These are phyloP conservation scores for Smutsia temminckii DNA, from an alignment of 2,797 vertebrate species.

Conservation along the genomic window DNA sequence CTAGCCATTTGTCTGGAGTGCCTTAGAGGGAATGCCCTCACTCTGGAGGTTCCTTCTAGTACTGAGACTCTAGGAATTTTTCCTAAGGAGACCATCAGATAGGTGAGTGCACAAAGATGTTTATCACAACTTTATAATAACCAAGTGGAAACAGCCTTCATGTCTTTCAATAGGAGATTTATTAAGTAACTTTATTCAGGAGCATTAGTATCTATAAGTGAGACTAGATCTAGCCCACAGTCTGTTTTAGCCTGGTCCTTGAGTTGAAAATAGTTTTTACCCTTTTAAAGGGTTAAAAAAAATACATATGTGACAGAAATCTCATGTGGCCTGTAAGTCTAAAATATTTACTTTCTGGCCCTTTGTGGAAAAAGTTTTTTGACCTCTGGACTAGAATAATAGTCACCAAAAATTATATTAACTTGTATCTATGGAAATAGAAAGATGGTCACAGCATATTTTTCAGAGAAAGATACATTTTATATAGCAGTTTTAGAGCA, in stretches of 20 bases:
- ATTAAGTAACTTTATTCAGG: neutral
- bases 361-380: neutral
- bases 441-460: neutral
- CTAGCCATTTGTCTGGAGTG: neutral
- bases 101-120: neutral
- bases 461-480: slow-evolving; percentile 14
- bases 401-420: neutral
- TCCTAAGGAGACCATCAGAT: neutral
- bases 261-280: neutral
- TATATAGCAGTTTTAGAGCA: neutral
- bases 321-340: neutral
- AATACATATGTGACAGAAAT: neutral
- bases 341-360: neutral
- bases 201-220: neutral
- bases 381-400: neutral
- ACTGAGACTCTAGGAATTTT: neutral
- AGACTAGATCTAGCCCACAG: neutral
- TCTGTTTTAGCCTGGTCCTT: neutral
- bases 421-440: neutral
- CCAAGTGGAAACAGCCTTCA: neutral
- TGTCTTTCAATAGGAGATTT: neutral
- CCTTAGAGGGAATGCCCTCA: neutral
- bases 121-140: neutral
- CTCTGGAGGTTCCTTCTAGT: neutral
- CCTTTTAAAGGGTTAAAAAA: neutral